phyloP scores from a whole-genome alignment of 2,113 vertebrate genomes.

The Engystomops pustulosus region DNA sequence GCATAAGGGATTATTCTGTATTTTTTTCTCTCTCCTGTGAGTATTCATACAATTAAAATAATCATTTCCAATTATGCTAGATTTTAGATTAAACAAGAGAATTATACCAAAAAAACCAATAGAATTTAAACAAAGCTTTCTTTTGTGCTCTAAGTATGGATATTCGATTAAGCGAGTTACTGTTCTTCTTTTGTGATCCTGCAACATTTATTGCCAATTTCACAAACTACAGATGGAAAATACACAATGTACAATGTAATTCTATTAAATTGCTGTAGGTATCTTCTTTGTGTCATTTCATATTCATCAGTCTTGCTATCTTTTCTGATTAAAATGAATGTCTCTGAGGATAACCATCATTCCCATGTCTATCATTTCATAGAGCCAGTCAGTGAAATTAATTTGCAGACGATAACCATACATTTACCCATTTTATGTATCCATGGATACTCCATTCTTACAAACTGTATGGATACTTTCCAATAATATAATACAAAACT shows the following conservation, averaged over 20 bases:
- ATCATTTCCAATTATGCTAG: not conserved
- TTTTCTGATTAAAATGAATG: constrained; percentile 29
- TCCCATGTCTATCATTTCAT: constrained; percentile 4
- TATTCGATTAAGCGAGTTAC: not conserved
- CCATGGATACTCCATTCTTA: not conserved
- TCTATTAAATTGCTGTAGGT: constrained; percentile 16
- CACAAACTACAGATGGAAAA: not conserved
- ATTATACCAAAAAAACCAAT: not conserved
- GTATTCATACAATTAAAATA: not conserved
- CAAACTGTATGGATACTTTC: not conserved
- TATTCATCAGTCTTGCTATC: not conserved
- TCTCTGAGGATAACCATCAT: constrained; percentile 21
- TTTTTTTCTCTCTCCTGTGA: not conserved
- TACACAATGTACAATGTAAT: not conserved
- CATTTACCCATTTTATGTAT: constrained; percentile 15
- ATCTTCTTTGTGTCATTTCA: constrained; percentile 10
- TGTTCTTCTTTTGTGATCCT: not conserved
- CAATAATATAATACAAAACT: too few relatives aligned
- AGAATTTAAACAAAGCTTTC: not conserved
- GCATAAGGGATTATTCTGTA: too few relatives aligned
- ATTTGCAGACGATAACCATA: constrained; percentile 11
- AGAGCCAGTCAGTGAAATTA: constrained; percentile 12
- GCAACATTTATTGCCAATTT: not conserved
- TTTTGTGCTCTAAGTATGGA: not conserved
- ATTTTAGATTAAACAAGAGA: not conserved